Percentiles rank a stretch among this genome's conserved stretches.
phyloP scores from a whole-genome alignment of 2,888 invertebrate genomes.

The Listrodromus nycthemerus region DNA sequence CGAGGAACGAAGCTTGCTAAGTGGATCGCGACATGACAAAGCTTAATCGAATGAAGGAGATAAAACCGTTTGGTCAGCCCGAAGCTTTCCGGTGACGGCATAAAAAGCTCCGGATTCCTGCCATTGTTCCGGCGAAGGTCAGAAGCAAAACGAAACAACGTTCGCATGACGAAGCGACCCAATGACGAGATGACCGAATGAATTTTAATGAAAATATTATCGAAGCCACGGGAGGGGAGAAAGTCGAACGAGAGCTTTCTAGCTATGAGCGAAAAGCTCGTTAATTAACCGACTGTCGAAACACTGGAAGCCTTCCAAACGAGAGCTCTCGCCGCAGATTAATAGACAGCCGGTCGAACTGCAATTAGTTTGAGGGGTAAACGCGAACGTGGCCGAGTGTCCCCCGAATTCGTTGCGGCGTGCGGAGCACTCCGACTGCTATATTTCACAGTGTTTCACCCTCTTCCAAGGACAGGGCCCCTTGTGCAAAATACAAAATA shows the following conservation, averaged over 20 bases:
- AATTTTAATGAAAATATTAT: background rate
- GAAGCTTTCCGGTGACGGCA: background rate
- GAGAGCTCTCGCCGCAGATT: constrained; percentile 70
- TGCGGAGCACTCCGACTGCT: background rate
- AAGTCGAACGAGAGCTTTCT: constrained; percentile 37
- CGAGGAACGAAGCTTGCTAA: background rate
- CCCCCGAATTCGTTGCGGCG: constrained; percentile 27
- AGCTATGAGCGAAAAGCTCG: constrained; percentile 60
- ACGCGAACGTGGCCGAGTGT: constrained; percentile 48
- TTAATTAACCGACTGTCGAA: constrained; percentile 68
- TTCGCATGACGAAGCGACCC: background rate
- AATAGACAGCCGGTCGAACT: constrained; percentile 65
- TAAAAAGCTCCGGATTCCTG: background rate
- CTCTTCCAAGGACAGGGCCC: background rate
- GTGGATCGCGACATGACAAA: background rate
- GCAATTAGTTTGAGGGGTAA: constrained; percentile 65
- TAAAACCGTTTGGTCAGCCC: background rate
- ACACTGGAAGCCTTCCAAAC: constrained; percentile 69
- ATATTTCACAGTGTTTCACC: background rate
- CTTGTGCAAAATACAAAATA: no score
- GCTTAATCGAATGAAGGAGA: constrained; percentile 15
- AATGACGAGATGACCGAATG: background rate
- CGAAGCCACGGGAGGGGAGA: background rate
- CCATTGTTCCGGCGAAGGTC: no score
- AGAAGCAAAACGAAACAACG: background rate